phyloP scores from a whole-genome alignment of 2,888 invertebrate genomes.

The Adelognathus sp. region DNA sequence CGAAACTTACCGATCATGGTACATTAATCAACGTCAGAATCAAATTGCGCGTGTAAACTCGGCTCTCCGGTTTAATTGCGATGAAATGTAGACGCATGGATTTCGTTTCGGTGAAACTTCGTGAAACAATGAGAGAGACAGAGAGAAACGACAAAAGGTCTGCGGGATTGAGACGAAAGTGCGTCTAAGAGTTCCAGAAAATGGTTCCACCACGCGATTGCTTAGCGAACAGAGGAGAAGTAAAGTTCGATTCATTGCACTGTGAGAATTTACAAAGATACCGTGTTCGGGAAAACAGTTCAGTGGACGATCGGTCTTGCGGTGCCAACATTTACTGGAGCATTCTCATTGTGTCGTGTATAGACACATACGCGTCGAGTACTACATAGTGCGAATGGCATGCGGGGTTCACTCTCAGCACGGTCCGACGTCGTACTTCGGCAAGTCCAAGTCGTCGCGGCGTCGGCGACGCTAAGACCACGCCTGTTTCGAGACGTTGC shows the following conservation, averaged over 20 bases:
- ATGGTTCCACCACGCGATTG: not conserved
- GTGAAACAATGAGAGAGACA: not conserved
- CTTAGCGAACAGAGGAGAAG: not conserved
- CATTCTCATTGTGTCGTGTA: not conserved
- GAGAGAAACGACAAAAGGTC: not conserved
- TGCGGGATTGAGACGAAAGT: not conserved
- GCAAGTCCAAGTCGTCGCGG: constrained; percentile 35
- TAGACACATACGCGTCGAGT: not conserved
- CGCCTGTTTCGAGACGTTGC: not conserved
- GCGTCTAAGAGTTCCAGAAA: not conserved
- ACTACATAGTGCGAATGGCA: constrained; percentile 3
- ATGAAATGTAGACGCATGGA: not conserved
- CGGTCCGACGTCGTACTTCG: constrained; percentile 1
- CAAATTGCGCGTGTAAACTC: not conserved
- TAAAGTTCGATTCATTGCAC: constrained; percentile 26
- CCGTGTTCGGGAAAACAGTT: constrained; percentile 26
- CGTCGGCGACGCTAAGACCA: constrained; percentile 49
- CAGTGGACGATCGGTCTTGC: constrained; percentile 3
- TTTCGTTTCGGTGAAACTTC: not conserved
- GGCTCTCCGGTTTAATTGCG: not conserved
- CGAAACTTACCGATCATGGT: not conserved
- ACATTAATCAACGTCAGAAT: not conserved
- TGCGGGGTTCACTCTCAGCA: constrained; percentile 25
- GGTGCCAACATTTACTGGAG: not conserved
- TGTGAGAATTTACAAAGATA: constrained; percentile 30